Evolutionary conservation across 2,113 vertebrate species (phyloP), one percentile per base, ranked within the genome.

Genomic region (Corythoichthys intestinalis): DNA sequence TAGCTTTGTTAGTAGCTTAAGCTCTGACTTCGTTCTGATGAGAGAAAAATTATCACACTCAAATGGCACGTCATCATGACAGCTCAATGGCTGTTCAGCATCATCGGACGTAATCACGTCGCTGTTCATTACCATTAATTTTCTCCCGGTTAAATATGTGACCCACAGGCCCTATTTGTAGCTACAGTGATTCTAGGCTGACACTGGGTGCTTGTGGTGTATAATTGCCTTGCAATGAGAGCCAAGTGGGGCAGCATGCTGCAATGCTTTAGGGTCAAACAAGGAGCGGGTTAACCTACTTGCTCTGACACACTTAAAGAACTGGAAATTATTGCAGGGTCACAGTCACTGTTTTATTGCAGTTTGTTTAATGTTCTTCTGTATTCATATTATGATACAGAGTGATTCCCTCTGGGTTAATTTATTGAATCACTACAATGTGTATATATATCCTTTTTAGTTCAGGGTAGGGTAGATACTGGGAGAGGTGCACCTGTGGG

Each of bases 221-320:
- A 28, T 72, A 80, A 78, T 69, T 77, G 67, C 71, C 73, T 76
- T 67, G 34, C 65, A 79, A 79, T 73, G 77, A 79, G 54, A 49
- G 34, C 58, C 67, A 41, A 64, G 67, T 44, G 72, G 64, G 60
- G 60, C 46, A 20, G 62, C 44, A 56, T 10, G 28, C 52, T 71
- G 57, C 8, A 10, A 15, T 68, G 67, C 71, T 79, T 44, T 67
- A 10, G 59, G 17, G 47, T 35, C 34, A 50, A 11, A 56, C 8
- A 15, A 39, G 66, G 66, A 73, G 71, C 20, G n/a, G 0, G 8
- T 17, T 10, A 28, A 58, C 38, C 48, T 17, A 57, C 35, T 72
- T 39, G 47, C 46, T 66, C 38, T 54, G 9, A 13, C 57, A 61
- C 52, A 20, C 70, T 72, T 74, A 3, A 59, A 38, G 28, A 73